Conservation (phyloP, 2,797 vertebrate species). For the Enteromius trimaculatus region DNA sequence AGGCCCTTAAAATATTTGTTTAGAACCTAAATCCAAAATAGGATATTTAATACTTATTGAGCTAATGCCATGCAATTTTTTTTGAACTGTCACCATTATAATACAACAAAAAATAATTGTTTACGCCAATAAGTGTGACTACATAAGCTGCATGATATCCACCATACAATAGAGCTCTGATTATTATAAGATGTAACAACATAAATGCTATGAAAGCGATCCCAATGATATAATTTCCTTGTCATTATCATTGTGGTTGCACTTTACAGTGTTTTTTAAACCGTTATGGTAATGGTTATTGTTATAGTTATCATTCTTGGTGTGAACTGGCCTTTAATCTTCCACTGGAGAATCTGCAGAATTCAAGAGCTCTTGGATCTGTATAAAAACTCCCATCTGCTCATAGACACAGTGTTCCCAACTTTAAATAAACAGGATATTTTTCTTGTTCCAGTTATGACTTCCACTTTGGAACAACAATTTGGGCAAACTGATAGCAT, state of each 20-base stretch:
- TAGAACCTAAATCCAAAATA: not conserved
- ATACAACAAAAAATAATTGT: not conserved
- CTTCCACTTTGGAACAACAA: not conserved
- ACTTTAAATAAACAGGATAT: not conserved
- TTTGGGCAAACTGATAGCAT: not conserved
- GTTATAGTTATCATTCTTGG: not conserved
- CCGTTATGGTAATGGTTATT: not conserved
- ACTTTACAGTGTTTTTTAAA: not conserved
- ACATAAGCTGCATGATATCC: not conserved
- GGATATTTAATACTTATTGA: too few relatives aligned
- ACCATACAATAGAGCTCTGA: not conserved
- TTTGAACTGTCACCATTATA: not conserved
- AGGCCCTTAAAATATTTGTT: not conserved
- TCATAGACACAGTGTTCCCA: not conserved
- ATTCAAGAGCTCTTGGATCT: not conserved
- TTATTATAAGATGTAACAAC: not conserved
- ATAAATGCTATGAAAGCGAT: not conserved
- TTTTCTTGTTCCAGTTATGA: not conserved
- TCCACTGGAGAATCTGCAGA: not conserved
- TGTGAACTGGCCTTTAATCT: constrained; percentile 23
- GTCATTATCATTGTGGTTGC: not conserved
- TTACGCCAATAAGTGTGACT: not conserved
- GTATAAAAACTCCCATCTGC: not conserved
- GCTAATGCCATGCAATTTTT: too few relatives aligned
- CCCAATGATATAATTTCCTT: not conserved